Evolutionary conservation across 2,797 vertebrate genomes (phyloP).

Genomic region (Scleropages formosus): DNA sequence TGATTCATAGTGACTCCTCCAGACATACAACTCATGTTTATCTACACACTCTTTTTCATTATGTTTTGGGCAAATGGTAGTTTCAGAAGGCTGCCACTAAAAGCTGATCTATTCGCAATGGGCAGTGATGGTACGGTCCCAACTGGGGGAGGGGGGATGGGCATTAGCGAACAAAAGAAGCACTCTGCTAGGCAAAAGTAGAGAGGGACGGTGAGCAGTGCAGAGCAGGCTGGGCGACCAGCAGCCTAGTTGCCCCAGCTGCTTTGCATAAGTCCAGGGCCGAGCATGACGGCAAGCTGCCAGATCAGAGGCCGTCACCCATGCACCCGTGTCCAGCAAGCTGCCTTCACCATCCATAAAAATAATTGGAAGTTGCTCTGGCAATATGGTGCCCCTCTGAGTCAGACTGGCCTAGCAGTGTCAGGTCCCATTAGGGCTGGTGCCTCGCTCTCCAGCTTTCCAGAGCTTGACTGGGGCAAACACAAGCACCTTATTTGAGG

Average conservation of each 20-base stretch:
- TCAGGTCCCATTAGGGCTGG: constrained; percentile 63
- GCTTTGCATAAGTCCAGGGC: constrained; percentile 20
- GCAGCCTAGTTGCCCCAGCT: too few relatives aligned
- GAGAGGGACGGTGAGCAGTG: neutral
- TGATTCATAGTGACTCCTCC: neutral
- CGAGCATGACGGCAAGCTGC: constrained; percentile 58
- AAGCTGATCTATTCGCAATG: too few relatives aligned
- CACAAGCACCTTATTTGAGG: neutral
- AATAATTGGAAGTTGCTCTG: constrained; percentile 72
- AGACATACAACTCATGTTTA: neutral
- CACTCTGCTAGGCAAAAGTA: constrained; percentile 45
- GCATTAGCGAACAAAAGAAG: neutral
- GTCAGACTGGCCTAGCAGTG: constrained; percentile 63
- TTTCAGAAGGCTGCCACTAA: too few relatives aligned
- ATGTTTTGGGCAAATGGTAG: too few relatives aligned
- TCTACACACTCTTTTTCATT: too few relatives aligned
- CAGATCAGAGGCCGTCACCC: constrained; percentile 70
- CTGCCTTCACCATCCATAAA: constrained; percentile 72
- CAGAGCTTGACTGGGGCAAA: constrained; percentile 33
- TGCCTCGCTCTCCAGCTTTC: constrained; percentile 37
- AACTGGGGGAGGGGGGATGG: constrained; percentile 8
- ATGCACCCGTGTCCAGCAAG: constrained; percentile 67
- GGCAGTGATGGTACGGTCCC: too few relatives aligned
- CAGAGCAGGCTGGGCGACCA: neutral
- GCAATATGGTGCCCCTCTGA: constrained; percentile 60